Base-by-base conservation (phyloP, 35 echinoderm and acorn worm species). In the Strongylocentrotus purpuratus region DNA sequence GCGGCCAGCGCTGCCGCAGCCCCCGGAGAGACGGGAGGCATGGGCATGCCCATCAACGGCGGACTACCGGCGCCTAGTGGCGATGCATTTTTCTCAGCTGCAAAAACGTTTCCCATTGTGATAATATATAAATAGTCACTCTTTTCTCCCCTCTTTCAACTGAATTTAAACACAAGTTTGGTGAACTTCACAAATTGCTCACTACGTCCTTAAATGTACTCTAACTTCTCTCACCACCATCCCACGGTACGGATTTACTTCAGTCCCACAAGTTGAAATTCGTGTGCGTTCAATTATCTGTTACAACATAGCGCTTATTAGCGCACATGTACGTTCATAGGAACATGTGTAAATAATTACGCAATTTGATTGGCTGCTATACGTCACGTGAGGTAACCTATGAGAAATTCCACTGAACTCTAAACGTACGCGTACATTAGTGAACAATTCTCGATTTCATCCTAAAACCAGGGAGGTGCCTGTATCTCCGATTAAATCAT, bases 91-190 rank as follows among this genome's bases (percentile, higher is more conserved):
- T 55, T 88, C 93, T 96, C 96, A 61, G 96, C 96, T 89, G 95
- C 95, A 41, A 96, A 94, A 47, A 96, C 95, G 92, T 94, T 96
- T 32, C 95, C 95, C 95, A 96, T 96, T 89, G 2, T 93, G 45
- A 7, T 28, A 8, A 78, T 28, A 22, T 7, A 78, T 55, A 2
- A 9, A 46, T 58, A 96, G 59, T 31, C 86, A 18, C 33, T 95
- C 87, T 32, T 92, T 92, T 55, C 86, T 95, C 1, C 22, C 7
- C 4, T 89, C 32, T 89, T 89, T 31, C 15, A 89, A 89, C 0
- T 32, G 33, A 7, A 7, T 87, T 87, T 11, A 11, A 32, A 35
- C 28, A 31, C 15, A 25, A 41, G 14, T 45, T 25, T 7, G 9
- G 14, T 41, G 87, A 18, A 41, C 7, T 89, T 33, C 87, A 89